A percentile compares a stretch with the other conserved stretches of the same genome.
phyloP scores from a whole-genome alignment of 2,113 vertebrate genomes.

The Addax nasomaculatus region DNA sequence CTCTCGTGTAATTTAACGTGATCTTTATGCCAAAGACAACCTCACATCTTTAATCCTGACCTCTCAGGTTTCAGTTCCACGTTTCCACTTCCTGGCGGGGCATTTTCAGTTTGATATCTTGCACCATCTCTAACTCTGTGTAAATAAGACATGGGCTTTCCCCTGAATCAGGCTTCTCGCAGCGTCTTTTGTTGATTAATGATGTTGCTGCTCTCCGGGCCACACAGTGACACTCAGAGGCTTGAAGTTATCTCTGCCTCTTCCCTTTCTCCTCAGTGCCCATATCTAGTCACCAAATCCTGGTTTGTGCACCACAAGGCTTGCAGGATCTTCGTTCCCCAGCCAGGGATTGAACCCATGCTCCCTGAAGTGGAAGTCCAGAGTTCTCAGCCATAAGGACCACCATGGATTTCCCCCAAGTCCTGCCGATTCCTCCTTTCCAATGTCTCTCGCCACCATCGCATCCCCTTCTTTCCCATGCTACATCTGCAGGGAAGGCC shows the following conservation, averaged over 20 bases:
- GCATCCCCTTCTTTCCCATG: background rate
- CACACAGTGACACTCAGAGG: background rate
- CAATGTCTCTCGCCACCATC: background rate
- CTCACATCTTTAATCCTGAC: background rate
- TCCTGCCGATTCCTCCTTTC: background rate
- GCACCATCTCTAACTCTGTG: background rate
- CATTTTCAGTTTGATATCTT: background rate
- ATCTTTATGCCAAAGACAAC: slow-evolving; percentile 13
- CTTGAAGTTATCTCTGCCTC: background rate
- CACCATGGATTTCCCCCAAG: background rate
- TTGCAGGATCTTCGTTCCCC: background rate
- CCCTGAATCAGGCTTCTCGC: background rate
- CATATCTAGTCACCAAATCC: background rate
- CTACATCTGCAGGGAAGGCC: background rate
- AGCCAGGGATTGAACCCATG: background rate
- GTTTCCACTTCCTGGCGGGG: background rate
- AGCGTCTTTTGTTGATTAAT: background rate
- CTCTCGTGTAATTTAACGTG: background rate
- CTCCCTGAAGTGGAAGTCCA: background rate
- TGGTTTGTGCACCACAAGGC: background rate
- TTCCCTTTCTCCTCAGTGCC: background rate
- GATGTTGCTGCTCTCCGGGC: background rate
- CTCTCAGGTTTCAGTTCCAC: background rate
- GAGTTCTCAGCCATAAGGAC: background rate
- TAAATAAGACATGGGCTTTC: background rate